These are phyloP conservation scores for Dryas iulia DNA, from an alignment of 1,140 invertebrate species.

Conservation along the genomic window DNA sequence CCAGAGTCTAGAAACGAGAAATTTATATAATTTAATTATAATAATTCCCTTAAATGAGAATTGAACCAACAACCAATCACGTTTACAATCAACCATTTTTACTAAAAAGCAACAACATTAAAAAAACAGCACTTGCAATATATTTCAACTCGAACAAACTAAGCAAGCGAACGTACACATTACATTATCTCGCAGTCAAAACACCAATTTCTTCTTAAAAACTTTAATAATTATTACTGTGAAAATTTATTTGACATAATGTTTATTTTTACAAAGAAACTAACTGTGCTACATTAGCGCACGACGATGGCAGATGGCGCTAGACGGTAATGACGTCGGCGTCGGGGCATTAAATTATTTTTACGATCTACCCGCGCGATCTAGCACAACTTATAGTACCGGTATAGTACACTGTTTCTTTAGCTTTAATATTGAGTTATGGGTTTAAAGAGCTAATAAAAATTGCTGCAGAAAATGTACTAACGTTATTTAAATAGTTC, in stretches of 20 bases:
- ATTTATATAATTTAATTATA: no score
- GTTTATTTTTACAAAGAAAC: constrained; percentile 26
- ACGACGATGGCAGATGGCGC: constrained; percentile 58
- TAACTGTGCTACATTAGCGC: constrained; percentile 26
- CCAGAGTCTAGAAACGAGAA: background rate
- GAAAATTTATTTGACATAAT: constrained; percentile 24
- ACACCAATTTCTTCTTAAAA: background rate
- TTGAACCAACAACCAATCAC: no score
- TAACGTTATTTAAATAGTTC: constrained; percentile 25
- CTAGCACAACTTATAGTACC: constrained; percentile 36
- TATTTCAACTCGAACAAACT: background rate
- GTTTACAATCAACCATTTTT: no score
- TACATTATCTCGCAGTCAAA: background rate
- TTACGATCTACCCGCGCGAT: constrained; percentile 55
- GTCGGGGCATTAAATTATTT: constrained; percentile 69
- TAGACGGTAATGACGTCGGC: constrained; percentile 61
- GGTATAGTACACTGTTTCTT: constrained; percentile 39
- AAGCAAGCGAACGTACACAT: background rate
- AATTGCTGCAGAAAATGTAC: constrained; percentile 12
- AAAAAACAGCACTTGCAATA: background rate
- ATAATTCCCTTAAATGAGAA: no score
- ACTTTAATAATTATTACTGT: background rate
- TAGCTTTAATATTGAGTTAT: constrained; percentile 36
- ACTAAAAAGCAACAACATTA: background rate
- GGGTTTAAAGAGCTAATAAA: constrained; percentile 30